Base-by-base conservation (phyloP, 64 coral and sea anemone species). In the Exaiptasia diaphana region DNA sequence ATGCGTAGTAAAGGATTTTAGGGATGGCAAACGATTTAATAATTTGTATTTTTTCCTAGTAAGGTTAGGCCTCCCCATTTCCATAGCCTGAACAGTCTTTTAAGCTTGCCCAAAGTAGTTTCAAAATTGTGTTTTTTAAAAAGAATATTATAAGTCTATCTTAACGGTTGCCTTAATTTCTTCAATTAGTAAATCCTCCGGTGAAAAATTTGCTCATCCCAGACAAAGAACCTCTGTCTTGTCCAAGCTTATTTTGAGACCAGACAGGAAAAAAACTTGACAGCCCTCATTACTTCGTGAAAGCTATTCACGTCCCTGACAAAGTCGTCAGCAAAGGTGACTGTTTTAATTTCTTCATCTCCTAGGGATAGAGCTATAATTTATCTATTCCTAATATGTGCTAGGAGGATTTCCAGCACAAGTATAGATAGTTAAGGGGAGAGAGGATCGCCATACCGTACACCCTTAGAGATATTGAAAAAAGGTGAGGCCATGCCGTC, bases 111-210 rank as follows among this genome's bases (percentile, higher is more conserved):
- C 25, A 67, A 25, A 1, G 76, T 76, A 4, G 83, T 59, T 1
- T 76, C 70, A 52, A 67, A 77, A 50, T 86, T 85, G 20, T 27
- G 20, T 53, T 52, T 86, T 67, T 52, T 50, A 33, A 56, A 60
- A 40, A 21, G 21, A 20, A 24, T 18, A 21, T 41, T 24, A 63
- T 79, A 23, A 0, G 58, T 60, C 3, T 39, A 50, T 53, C 41
- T 53, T 40, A 50, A 75, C 35, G 24, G 42, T 25, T 12, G 8
- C 24, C 27, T 40, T 73, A 17, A 40, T 29, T 73, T 73, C 41
- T 62, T 5, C 18, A 22, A 7, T 22, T 17, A 12, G 18, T 3
- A 25, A 33, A 25, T 21, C 22, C 18, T 42, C 34, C 35, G 38
- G 17, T 15, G 30, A 38, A 15, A 39, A 24, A 33, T 39, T 62